Evolutionary conservation across 1,140 invertebrate genomes (phyloP), one percentile per base, ranked within the genome.

Genomic region (Melitaea cinxia): DNA sequence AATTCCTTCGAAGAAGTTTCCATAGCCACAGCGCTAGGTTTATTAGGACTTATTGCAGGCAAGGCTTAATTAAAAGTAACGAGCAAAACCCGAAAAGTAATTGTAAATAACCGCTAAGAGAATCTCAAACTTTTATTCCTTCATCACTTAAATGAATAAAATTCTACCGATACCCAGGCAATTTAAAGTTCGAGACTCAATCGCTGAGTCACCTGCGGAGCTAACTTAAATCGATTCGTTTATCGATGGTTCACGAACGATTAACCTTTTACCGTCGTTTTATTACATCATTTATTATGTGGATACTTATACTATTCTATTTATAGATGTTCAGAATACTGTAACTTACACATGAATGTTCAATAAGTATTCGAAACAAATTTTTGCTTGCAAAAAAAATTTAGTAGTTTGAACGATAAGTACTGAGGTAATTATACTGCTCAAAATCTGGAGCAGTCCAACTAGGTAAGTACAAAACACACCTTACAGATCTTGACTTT

Each of bases 221-320:
- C 70, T 58, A 89, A 89, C 81, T 84, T 89, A 84, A 85, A 88
- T 87, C 85, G 87, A 82, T 87, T 88, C 83, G 83, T 84, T 89
- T 88, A 85, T 84, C 78, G 83, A 88, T 87, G 82, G 69, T 78
- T 84, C 77, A 85, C 84, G 73, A 85, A 73, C 83, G 78, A 85
- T 87, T 89, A 85, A 83, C 78, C 75, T 73, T 78, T 75, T 79
- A 83, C 77, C 73, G 79, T 62, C 65, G 69, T 85, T 88, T 85
- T 86, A 85, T 82, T 82, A 76, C 73, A 70, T 72, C 71, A 83
- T 77, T 74, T 73, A 71, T 61, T 61, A 61, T 30, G 30, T 30
- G 19, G 49, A 61, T 52, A 61, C 47, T 61, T 61, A 50, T 50
- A 47, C 56, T 23, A 59, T 35, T 59, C 14, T 4, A 17, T 1